Base-by-base conservation (phyloP, 2,113 vertebrate genomes). In the Percopsis transmontana region DNA sequence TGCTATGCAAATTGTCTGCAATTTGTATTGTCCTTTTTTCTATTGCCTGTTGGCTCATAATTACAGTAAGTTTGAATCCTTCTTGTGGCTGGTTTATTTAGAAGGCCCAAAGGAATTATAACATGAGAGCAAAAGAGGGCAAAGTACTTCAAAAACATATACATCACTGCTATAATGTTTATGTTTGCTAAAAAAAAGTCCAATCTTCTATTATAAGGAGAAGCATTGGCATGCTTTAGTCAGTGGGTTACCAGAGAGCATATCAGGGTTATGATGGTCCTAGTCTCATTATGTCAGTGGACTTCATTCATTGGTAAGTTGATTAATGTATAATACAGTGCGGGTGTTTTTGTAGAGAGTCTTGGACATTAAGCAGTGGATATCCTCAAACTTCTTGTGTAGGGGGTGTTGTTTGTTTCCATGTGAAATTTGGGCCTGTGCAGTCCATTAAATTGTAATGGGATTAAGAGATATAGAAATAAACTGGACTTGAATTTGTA, bases 31-130 rank as follows among this genome's bases (percentile, higher is more conserved):
- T 9, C 16, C 16, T 59, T 40, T 70, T 45, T 69, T 83, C 12
- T 52, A 86, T 74, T 62, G 60, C 74, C 68, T 85, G 85, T 86
- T 85, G 77, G 86, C 81, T 89, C 85, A 81, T 85, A 70, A 83
- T 66, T 79, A 70, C 78, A 87, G 87, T 86, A 88, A 86, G 84
- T 83, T 77, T 58, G 89, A 89, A 90, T 88, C 87, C 83, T 52
- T 87, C 82, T 86, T 83, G 85, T 87, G 80, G 81, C 70, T 74
- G 60, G 72, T 61, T 77, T 84, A 81, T 82, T 63, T 68, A 74
- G 39, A 75, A 85, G 80, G 75, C 79, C 76, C 50, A 54, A 48
- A 63, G 72, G 84, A 84, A 84, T 76, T 66, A 62, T 53, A 80
- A 74, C 78, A 74, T 59, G 66, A 76, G 78, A 76, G 63, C 65